Percentiles rank a stretch among this genome's conserved stretches.
Conservation (phyloP, 2,113 vertebrate species). For the Anoura caudifer region DNA sequence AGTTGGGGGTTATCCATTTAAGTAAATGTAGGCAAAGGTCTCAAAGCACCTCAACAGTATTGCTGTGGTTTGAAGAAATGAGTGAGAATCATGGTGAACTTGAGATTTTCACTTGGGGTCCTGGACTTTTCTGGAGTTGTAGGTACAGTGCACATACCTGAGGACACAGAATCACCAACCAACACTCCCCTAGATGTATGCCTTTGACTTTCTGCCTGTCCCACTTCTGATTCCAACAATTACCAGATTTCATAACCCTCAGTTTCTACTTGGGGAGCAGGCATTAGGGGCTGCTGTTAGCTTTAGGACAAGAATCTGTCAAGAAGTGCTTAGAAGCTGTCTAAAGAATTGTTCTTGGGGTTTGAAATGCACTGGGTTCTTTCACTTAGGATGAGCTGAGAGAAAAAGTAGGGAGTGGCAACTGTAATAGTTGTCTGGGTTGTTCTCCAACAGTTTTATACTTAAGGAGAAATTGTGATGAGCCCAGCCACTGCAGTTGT, state of each 20-base stretch:
- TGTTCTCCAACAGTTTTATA: slow-evolving; percentile 3
- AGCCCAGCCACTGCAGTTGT: not conserved
- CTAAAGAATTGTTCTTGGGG: not conserved
- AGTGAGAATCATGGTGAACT: not conserved
- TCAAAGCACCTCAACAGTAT: not conserved
- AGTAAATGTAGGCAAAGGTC: not conserved
- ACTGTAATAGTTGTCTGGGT: not conserved
- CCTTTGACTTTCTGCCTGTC: not conserved
- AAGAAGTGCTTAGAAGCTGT: not conserved
- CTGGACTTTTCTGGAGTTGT: not conserved
- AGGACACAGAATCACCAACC: not conserved
- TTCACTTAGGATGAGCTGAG: not conserved
- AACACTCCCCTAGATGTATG: not conserved
- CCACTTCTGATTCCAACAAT: not conserved
- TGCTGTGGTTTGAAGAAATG: not conserved
- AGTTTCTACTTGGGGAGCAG: not conserved
- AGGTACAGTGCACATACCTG: not conserved
- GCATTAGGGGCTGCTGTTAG: not conserved
- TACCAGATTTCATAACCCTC: not conserved
- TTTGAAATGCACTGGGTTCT: not conserved
- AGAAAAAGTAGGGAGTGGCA: not conserved
- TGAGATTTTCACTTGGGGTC: not conserved
- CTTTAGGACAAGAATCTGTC: not conserved
- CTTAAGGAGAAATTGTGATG: not conserved
- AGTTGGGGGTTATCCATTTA: not conserved